A percentile compares a stretch with the other conserved stretches of the same genome.
phyloP scores from a whole-genome alignment of 2,113 vertebrate species.

The Symphodus melops region DNA sequence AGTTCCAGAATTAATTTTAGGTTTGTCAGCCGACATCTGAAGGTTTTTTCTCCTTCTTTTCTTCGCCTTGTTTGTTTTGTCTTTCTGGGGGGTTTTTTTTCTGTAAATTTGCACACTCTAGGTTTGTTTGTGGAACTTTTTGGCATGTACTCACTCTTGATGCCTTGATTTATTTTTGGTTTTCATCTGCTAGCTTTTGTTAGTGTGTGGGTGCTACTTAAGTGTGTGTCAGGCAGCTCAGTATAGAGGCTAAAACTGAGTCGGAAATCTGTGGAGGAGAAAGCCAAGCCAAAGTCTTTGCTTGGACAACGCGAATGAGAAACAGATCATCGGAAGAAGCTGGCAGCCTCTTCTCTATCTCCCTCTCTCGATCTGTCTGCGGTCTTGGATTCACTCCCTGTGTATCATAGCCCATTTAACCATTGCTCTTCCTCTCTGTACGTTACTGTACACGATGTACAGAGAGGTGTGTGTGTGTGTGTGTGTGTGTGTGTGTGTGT shows the following conservation, averaged over 20 bases:
- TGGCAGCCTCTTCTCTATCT: conserved; percentile 23
- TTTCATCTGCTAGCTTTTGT: conserved; percentile 29
- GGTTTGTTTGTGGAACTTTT: conserved; percentile 25
- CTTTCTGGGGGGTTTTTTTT: background rate
- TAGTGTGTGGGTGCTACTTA: background rate
- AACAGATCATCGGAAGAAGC: conserved; percentile 33
- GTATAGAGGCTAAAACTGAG: conserved; percentile 29
- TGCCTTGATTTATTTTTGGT: conserved; percentile 32
- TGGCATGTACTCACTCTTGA: background rate
- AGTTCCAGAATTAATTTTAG: conserved; percentile 30
- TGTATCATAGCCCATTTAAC: conserved; percentile 11
- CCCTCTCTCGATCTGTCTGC: conserved; percentile 27
- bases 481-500: too few relatives aligned
- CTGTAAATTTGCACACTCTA: background rate
- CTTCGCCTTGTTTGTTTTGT: background rate
- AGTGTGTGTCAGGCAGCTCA: conserved; percentile 25
- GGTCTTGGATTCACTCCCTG: conserved; percentile 25
- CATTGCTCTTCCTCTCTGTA: conserved; percentile 1
- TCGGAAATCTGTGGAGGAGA: conserved; percentile 35
- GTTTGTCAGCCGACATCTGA: conserved; percentile 35
- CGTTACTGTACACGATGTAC: too few relatives aligned
- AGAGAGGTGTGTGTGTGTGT: too few relatives aligned
- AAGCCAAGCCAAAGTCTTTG: conserved; percentile 37
- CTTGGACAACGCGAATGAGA: conserved; percentile 47
- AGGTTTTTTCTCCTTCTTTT: background rate